Base-by-base conservation (phyloP, 1,140 invertebrate genomes). In the Elysia chlorotica region DNA sequence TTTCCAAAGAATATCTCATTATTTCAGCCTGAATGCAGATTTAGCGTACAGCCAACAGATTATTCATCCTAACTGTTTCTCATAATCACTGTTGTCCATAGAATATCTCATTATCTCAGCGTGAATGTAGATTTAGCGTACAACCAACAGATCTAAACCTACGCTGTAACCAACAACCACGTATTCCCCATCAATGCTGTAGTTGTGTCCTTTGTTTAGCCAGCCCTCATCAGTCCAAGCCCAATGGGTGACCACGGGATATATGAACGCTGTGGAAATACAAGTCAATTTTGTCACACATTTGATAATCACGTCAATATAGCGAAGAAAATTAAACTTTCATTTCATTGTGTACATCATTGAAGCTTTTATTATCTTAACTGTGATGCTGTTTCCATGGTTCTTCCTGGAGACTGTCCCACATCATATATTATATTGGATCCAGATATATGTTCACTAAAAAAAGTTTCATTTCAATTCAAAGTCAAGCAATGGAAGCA, bases 181-280 rank as follows among this genome's bases (percentile, higher is more conserved):
- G 25, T 71, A 72, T 38, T 76, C 74, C 0, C 67, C 71, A 23
- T 71, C 66, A n/a, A 41, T 56, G 1, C 25, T 33, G 36, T 81
- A 82, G 19, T 73, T 70, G 10, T 31, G 54, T 2, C 85, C 86
- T 5, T 76, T 33, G 83, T 78, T 56, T 21, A 87, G 76, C 88
- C 89, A 90, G 0, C 89, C 90, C 4, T 85, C 78, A 6, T 75
- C 76, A 19, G 82, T 76, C 90, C 90, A 91, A 0, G 84, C 89
- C 90, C 90, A 91, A 75, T 90, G 90, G 2, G 88, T 83, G 0
- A 89, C 86, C 21, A 90, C 80, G 0, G 90, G 90, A 76, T 90
- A 91, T 0, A 90, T 84, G 41, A 90, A 84, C 5, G 87, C 90
- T 91, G 74, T 2, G 65, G 67, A 54, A 23, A 67, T 48, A 48